phyloP scores from a whole-genome alignment of 2,113 vertebrate species.

The Ursus arctos region DNA sequence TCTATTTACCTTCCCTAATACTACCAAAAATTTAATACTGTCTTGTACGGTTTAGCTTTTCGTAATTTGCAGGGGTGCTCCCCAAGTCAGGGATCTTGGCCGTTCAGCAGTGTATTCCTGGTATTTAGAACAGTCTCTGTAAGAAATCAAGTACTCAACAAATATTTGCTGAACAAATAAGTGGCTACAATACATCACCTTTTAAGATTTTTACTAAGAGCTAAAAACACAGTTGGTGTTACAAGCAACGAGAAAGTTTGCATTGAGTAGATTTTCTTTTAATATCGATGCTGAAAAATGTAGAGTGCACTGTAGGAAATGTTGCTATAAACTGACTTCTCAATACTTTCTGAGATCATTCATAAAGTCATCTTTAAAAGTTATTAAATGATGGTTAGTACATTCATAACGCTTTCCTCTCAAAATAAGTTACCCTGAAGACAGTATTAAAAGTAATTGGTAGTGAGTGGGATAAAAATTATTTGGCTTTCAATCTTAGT shows the following conservation, averaged over 20 bases:
- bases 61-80: not conserved
- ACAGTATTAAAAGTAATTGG: not conserved
- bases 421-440: conserved; percentile 17
- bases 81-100: not conserved
- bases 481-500: not conserved
- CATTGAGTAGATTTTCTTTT: not conserved
- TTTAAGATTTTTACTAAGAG: not conserved
- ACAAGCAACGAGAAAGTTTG: not conserved
- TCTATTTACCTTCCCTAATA: not conserved
- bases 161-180: conserved; percentile 6
- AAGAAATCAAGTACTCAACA: not conserved
- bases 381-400: conserved; percentile 8
- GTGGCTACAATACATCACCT: not conserved
- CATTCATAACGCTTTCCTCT: conserved; percentile 12
- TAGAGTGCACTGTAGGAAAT: not conserved
- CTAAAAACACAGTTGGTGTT: not conserved
- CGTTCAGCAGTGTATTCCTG: not conserved
- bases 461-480: not conserved
- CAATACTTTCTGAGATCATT: not conserved
- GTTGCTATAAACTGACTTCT: conserved; percentile 11
- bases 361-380: conserved; percentile 2
- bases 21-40: not conserved
- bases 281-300: conserved; percentile 16
- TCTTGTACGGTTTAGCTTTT: not conserved
- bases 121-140: not conserved